Evolutionary conservation across 2,888 invertebrate species (phyloP).

Genomic region (Pristionchus maxplancki): DNA sequence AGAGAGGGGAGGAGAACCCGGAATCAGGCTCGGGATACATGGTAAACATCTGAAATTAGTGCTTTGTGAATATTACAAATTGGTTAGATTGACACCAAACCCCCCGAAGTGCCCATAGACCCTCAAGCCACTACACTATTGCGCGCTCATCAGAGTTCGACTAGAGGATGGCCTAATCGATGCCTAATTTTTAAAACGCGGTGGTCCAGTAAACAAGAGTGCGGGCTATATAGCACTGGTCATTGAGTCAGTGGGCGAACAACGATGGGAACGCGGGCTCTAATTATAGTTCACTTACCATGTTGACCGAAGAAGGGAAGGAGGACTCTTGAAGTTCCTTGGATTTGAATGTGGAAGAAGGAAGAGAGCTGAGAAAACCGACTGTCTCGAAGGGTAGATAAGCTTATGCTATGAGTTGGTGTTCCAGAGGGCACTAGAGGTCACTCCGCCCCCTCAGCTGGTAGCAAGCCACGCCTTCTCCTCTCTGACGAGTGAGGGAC

Average conservation of each 20-base stretch:
- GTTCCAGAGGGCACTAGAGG: neutral
- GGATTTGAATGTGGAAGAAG: neutral
- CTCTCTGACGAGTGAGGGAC: neutral
- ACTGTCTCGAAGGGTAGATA: neutral
- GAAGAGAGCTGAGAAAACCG: neutral
- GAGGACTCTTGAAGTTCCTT: neutral
- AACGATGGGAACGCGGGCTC: neutral
- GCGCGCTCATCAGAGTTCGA: neutral
- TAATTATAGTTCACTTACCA: neutral
- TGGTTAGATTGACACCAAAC: neutral
- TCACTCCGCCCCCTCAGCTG: constrained; percentile 29
- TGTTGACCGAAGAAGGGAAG: neutral
- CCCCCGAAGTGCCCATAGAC: neutral
- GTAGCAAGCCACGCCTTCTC: neutral
- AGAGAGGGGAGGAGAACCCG: constrained; percentile 12
- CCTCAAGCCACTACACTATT: neutral
- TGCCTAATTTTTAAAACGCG: neutral
- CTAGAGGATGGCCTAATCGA: neutral
- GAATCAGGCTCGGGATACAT: neutral
- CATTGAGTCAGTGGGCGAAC: neutral
- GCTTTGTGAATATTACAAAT: neutral
- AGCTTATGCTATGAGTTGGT: constrained; percentile 33
- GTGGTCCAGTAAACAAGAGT: neutral
- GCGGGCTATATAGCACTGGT: neutral
- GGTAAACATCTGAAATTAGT: constrained; percentile 37